Evolutionary conservation across 2,797 vertebrate species (phyloP).

Genomic region (Pelochelys cantorii): DNA sequence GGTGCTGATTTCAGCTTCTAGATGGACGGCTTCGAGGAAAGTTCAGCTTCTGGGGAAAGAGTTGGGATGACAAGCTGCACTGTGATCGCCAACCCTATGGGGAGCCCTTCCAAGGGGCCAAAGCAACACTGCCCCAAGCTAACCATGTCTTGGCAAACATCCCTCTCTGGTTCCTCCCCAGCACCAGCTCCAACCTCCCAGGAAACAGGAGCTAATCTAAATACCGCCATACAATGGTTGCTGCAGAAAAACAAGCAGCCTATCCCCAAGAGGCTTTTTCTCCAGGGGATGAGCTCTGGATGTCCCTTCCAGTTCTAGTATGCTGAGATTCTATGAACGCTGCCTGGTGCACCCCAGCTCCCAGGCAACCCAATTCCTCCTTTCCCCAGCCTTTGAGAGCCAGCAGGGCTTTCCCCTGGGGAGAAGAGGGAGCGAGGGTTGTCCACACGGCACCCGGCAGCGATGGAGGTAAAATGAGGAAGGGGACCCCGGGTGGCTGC

Average conservation of each 20-base stretch:
- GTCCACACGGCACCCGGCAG: neutral
- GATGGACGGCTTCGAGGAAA: neutral
- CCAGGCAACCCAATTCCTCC: neutral
- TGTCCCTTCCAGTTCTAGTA: no score
- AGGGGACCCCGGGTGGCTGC: neutral
- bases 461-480: rapidly evolving
- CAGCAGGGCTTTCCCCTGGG: neutral
- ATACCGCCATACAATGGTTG: neutral
- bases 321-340: neutral
- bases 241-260: neutral
- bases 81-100: neutral
- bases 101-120: neutral
- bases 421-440: neutral
- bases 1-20: neutral
- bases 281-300: no score
- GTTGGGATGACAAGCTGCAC: neutral
- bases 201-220: neutral
- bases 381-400: neutral
- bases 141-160: neutral
- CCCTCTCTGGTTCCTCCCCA: neutral
- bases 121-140: neutral
- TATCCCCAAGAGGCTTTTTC: neutral
- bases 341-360: no score
- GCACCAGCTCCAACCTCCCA: neutral
- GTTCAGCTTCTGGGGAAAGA: neutral